These are phyloP conservation scores for Petaurus breviceps DNA, from an alignment of 2,113 vertebrate species.

Conservation along the genomic window DNA sequence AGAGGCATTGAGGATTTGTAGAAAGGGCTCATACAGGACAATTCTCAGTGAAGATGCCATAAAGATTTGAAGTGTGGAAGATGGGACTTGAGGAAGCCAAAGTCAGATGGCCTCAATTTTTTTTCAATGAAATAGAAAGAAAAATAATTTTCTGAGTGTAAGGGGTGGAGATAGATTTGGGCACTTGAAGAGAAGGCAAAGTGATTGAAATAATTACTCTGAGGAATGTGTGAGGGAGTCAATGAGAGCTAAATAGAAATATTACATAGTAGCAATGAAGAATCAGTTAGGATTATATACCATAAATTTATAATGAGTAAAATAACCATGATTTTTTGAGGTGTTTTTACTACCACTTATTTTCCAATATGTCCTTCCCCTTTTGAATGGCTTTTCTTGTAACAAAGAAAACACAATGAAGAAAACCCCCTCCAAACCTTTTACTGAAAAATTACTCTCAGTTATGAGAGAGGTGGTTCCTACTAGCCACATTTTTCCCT, in stretches of 20 bases:
- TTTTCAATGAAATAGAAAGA: not conserved
- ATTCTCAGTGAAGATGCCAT: not conserved
- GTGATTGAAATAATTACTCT: not conserved
- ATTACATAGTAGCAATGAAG: not conserved
- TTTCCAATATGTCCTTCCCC: too few species aligned
- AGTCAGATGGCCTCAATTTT: not conserved
- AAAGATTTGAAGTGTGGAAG: not conserved
- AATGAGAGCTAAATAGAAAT: not conserved
- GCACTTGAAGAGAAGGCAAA: not conserved
- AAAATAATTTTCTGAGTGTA: not conserved
- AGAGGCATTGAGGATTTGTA: not conserved
- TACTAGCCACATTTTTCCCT: too few species aligned
- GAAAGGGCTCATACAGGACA: too few species aligned
- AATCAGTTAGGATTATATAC: too few species aligned
- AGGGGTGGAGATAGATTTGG: not conserved
- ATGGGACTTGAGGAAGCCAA: not conserved
- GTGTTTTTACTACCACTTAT: too few species aligned
- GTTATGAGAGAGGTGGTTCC: too few species aligned
- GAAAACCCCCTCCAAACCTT: too few species aligned
- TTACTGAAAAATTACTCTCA: too few species aligned
- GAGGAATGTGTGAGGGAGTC: too few species aligned
- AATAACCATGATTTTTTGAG: too few species aligned
- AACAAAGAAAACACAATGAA: too few species aligned
- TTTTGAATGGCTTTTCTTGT: too few species aligned
- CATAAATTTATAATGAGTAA: not conserved